These are phyloP conservation scores for Dendrolimus punctatus DNA, from an alignment of 1,140 invertebrate genomes.

Conservation along the genomic window DNA sequence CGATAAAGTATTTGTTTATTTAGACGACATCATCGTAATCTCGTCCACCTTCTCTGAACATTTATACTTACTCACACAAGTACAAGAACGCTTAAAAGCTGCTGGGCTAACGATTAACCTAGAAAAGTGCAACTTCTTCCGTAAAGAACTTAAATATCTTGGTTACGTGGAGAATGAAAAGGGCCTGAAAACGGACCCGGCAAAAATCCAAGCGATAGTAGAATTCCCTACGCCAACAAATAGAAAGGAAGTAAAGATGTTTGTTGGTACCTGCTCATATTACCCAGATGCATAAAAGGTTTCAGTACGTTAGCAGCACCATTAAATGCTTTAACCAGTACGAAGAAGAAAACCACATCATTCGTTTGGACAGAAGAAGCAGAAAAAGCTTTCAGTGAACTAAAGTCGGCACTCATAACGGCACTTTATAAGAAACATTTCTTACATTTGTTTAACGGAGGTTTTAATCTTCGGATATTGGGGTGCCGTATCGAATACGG, in stretches of 20 bases:
- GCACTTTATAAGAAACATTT: too few species aligned
- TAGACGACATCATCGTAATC: conserved; percentile 46
- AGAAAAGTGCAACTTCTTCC: conserved; percentile 23
- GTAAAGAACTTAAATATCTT: conserved; percentile 27
- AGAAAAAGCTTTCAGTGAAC: conserved; percentile 19
- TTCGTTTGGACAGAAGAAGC: conserved; percentile 23
- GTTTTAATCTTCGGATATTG: too few species aligned
- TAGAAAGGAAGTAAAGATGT: conserved; percentile 39
- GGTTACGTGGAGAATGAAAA: conserved; percentile 34
- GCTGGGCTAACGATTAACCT: conserved; percentile 31
- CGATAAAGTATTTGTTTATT: conserved; percentile 23
- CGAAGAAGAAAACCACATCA: conserved; percentile 22
- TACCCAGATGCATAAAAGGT: conserved; percentile 57
- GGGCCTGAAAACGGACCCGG: conserved; percentile 47
- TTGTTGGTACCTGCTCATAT: conserved; percentile 50
- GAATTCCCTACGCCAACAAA: conserved; percentile 47
- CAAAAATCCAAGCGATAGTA: conserved; percentile 52
- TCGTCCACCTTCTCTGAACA: conserved; percentile 30
- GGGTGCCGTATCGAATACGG: too few species aligned
- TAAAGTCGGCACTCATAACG: conserved; percentile 35
- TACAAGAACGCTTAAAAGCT: conserved; percentile 23
- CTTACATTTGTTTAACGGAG: too few species aligned
- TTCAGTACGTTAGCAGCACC: conserved; percentile 41
- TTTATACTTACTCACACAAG: conserved; percentile 19
- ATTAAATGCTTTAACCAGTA: conserved; percentile 42